These are phyloP conservation scores for Drosophila suboccidentalis DNA, from an alignment of 2,888 invertebrate species.

Conservation along the genomic window DNA sequence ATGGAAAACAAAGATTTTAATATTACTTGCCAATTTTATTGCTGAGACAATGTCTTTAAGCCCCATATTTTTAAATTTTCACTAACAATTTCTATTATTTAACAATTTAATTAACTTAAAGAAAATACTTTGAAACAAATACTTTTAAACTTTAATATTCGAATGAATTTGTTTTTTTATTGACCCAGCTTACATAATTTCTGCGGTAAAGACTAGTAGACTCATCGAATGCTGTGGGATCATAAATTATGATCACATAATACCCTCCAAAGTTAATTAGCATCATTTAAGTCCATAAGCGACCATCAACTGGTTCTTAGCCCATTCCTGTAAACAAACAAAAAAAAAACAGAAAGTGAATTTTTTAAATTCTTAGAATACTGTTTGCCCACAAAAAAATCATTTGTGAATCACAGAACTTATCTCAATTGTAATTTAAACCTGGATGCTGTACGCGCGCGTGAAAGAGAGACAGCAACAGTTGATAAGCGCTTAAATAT, in stretches of 20 bases:
- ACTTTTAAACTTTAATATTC: too few species aligned
- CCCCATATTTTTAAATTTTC: too few species aligned
- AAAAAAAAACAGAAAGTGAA: not conserved
- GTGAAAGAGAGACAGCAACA: not conserved
- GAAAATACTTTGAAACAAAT: too few species aligned
- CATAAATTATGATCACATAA: not conserved
- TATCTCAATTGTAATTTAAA: conserved; percentile 1
- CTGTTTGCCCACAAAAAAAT: conserved; percentile 8
- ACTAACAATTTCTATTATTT: too few species aligned
- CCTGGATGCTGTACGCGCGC: not conserved
- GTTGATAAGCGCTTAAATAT: conserved; percentile 24
- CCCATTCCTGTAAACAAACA: not conserved
- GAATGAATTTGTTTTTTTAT: too few species aligned
- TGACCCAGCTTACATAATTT: not conserved
- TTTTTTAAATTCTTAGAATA: conserved; percentile 20
- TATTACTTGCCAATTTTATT: too few species aligned
- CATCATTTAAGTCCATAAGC: not conserved
- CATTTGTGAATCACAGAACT: conserved; percentile 16
- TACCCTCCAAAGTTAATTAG: not conserved
- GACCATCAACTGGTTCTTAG: not conserved
- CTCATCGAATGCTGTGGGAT: not conserved
- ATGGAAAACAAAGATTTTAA: too few species aligned
- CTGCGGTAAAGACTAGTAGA: too few species aligned
- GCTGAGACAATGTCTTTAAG: too few species aligned
- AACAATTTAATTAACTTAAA: too few species aligned